phyloP scores from a whole-genome alignment of 2,797 vertebrate species.

The Eulemur albifrons region DNA sequence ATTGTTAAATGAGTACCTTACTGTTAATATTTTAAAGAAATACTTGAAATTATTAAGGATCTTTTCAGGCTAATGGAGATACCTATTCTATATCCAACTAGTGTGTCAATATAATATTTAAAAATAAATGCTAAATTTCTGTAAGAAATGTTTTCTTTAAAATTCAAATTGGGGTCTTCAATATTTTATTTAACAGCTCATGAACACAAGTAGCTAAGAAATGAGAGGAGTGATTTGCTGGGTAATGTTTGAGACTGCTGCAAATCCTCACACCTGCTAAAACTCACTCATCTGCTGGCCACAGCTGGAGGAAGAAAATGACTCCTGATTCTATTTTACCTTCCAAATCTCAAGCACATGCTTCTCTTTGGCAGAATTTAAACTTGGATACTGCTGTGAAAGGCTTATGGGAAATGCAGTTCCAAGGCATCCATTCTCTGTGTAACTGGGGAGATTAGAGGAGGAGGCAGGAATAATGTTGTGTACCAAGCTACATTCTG shows the following conservation, averaged over 20 bases:
- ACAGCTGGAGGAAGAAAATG: not conserved
- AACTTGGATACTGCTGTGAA: not conserved
- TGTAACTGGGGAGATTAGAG: not conserved
- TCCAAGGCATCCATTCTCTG: not conserved
- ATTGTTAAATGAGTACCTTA: not conserved
- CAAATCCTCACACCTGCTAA: not conserved
- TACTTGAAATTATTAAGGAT: not conserved
- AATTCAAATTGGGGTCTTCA: not conserved
- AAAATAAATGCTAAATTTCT: not conserved
- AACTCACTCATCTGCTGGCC: not conserved
- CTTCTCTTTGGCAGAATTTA: not conserved
- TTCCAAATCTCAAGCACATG: not conserved
- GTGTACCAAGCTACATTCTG: not conserved
- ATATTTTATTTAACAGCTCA: not conserved
- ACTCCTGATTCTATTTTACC: not conserved
- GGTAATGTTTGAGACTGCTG: not conserved
- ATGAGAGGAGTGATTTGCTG: not conserved
- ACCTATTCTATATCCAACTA: not conserved
- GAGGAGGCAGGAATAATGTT: not conserved
- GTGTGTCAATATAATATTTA: not conserved
- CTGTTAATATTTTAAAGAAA: not conserved
- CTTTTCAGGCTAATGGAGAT: not conserved
- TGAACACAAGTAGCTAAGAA: not conserved
- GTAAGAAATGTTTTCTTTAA: not conserved
- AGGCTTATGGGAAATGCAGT: not conserved